Conservation (phyloP, 23 tunicate genomes). For the Trididemnum clinides region DNA sequence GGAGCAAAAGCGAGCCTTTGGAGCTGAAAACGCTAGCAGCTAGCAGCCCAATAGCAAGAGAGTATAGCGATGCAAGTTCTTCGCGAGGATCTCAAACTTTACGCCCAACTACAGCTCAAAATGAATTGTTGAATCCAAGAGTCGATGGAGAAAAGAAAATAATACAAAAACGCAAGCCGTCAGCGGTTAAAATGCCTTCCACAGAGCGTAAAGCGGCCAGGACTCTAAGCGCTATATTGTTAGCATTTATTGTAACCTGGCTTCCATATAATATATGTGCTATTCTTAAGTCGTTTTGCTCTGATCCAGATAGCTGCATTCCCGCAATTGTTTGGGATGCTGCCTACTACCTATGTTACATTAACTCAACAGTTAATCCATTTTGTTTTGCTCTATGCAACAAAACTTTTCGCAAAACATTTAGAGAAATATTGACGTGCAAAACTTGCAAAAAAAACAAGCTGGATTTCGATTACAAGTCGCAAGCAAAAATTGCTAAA, state of each 20-base stretch:
- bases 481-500: neutral
- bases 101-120: too few species aligned
- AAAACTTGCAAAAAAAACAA: neutral
- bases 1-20: neutral
- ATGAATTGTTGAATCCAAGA: too few species aligned
- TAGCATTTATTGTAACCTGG: conserved; percentile 93
- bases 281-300: conserved; percentile 65
- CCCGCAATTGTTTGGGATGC: conserved; percentile 73
- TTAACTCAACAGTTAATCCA: conserved; percentile 92
- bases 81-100: too few species aligned
- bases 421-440: conserved; percentile 61
- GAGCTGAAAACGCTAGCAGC: too few species aligned
- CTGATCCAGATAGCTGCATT: conserved; percentile 16
- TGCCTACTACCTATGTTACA: conserved; percentile 88
- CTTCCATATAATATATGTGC: conserved; percentile 85
- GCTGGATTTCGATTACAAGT: neutral
- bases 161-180: too few species aligned
- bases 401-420: conserved; percentile 94
- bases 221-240: conserved; percentile 82
- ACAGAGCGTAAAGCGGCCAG: conserved; percentile 86
- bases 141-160: too few species aligned
- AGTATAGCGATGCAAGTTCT: too few species aligned
- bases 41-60: too few species aligned
- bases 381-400: conserved; percentile 96
- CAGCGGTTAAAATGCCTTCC: conserved; percentile 61